Conservation (phyloP, 2,888 invertebrate species). For the Schizotus pectinicornis region DNA sequence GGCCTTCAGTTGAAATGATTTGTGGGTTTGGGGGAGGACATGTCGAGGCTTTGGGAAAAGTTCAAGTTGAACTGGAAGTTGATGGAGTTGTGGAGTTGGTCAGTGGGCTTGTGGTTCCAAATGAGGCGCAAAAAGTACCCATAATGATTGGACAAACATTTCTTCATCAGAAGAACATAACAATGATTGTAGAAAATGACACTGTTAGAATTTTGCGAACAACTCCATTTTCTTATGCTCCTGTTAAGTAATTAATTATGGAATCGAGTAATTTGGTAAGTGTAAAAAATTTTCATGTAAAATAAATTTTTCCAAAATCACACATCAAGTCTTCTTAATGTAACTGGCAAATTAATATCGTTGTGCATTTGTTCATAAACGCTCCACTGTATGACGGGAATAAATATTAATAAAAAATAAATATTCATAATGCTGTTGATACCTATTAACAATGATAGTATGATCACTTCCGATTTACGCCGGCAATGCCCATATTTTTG, state of each 20-base stretch:
- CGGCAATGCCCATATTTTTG: too few species aligned
- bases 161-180: slow-evolving; percentile 3
- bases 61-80: slow-evolving; percentile 8
- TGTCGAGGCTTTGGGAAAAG: slow-evolving; percentile 5
- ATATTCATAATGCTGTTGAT: too few species aligned
- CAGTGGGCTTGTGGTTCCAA: slow-evolving; percentile 12
- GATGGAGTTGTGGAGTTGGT: slow-evolving; percentile 11
- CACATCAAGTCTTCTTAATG: not conserved
- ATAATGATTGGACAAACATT: slow-evolving; percentile 22
- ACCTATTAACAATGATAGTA: too few species aligned
- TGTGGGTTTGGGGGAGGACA: slow-evolving; percentile 13
- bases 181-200: slow-evolving; percentile 1
- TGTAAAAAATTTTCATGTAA: not conserved
- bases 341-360: too few species aligned
- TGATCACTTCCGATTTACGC: too few species aligned
- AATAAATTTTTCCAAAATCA: not conserved
- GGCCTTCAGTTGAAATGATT: not conserved
- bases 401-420: too few species aligned
- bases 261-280: not conserved
- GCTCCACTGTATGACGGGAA: too few species aligned
- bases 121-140: slow-evolving; percentile 18
- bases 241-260: not conserved
- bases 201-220: not conserved
- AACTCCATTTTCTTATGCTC: not conserved
- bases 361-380: too few species aligned